phyloP scores from a whole-genome alignment of 1,140 invertebrate species.

The Limonius californicus region DNA sequence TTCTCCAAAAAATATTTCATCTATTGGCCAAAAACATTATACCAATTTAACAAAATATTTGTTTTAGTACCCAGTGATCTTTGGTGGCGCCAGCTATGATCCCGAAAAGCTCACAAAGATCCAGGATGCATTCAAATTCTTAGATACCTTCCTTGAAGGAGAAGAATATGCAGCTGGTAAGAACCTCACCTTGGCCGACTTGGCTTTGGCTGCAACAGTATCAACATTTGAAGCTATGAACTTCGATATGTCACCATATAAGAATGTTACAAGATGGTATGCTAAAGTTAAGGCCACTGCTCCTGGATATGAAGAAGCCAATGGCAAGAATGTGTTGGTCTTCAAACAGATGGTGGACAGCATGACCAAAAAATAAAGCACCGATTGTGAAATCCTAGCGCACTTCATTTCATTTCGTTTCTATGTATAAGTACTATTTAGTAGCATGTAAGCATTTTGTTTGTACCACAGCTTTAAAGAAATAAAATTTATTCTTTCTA shows the following conservation, averaged over 20 bases:
- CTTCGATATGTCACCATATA: conserved; percentile 63
- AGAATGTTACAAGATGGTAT: conserved; percentile 67
- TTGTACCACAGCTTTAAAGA: too few relatives aligned
- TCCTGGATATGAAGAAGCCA: conserved; percentile 69
- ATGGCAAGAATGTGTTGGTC: conserved; percentile 51
- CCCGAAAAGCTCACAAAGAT: conserved; percentile 62
- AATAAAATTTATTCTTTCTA: too few relatives aligned
- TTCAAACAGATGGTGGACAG: conserved; percentile 46
- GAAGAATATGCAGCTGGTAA: conserved; percentile 63
- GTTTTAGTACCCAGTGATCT: conserved; percentile 66
- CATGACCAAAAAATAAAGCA: conserved; percentile 36
- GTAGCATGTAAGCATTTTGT: too few relatives aligned
- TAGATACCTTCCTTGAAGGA: conserved; percentile 65
- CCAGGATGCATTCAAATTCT: conserved; percentile 57
- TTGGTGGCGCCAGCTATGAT: conserved; percentile 60
- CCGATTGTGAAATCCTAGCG: background rate
- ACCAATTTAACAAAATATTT: too few relatives aligned
- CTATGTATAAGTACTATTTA: too few relatives aligned
- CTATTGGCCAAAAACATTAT: background rate
- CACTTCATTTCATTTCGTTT: too few relatives aligned
- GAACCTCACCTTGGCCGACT: conserved; percentile 69
- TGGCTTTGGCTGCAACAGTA: conserved; percentile 57
- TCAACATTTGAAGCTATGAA: conserved; percentile 64
- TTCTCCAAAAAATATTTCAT: background rate
- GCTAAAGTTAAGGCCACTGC: conserved; percentile 62